phyloP scores from a whole-genome alignment of 2,888 invertebrate genomes.

The Drosophila emarginata region DNA sequence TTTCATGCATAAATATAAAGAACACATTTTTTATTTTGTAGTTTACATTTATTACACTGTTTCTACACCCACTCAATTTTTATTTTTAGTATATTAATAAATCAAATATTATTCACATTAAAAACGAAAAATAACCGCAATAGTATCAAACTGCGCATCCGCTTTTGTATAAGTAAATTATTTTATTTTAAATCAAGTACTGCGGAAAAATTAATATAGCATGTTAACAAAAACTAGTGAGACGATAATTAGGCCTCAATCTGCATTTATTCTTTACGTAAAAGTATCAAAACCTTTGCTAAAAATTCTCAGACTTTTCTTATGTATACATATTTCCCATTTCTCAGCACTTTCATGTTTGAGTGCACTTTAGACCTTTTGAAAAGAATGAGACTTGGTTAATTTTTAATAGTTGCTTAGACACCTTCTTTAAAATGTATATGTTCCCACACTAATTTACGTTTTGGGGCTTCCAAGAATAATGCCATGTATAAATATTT shows the following conservation, averaged over 20 bases:
- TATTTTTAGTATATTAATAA: no score
- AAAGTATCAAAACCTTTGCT: not conserved
- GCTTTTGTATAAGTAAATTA: no score
- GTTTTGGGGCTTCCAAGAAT: conserved; percentile 49
- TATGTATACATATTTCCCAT: conserved; percentile 7
- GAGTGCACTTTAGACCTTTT: conserved; percentile 39
- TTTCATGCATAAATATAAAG: no score
- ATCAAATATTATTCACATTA: no score
- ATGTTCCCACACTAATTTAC: conserved; percentile 68
- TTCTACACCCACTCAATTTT: no score
- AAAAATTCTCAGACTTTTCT: not conserved
- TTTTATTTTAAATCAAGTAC: no score
- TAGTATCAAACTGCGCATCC: no score
- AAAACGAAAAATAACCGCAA: no score
- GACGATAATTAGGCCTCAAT: not conserved
- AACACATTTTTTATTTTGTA: no score
- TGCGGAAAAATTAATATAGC: no score
- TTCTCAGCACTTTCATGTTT: conserved; percentile 50
- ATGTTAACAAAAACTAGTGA: not conserved
- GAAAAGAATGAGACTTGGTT: conserved; percentile 20
- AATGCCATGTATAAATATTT: conserved; percentile 59
- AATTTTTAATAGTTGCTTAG: conserved; percentile 47
- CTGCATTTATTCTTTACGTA: not conserved
- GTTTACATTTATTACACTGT: no score
- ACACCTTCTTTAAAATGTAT: conserved; percentile 45